Evolutionary conservation across 2,888 invertebrate species (phyloP), one percentile per base, ranked within the genome.

Genomic region (Idaea aversata): DNA sequence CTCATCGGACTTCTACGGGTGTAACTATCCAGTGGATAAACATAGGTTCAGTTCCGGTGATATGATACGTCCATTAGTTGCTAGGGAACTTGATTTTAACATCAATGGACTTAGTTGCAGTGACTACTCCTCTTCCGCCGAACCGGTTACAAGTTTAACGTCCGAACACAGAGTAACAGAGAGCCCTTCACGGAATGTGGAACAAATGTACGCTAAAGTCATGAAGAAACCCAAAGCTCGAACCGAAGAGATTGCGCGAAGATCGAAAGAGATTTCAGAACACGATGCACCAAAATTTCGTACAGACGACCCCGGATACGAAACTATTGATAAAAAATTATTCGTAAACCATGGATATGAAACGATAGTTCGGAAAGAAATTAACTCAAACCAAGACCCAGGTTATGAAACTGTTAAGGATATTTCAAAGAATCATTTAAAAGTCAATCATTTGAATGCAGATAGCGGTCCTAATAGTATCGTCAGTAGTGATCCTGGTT

Each of bases 171-270:
- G 88, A 80, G 87, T 82, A 76, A 91, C 83, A 66, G 94, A 91
- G 61, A 95, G 95, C 79, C 95, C 95, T 0, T 93, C 94, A 34
- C 94, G 95, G 71, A 96, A 96, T 74, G 88, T 97, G n/a, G 97
- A 97, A 76, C 97, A 97, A 77, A 96, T 98, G 95, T 98, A 98
- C 84, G 97, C 97, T 2, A 98, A 97, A 91, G 97, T 97, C 25
- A 94, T 95, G 80, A 97, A 97, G 82, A 95, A 95, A 83, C 91
- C 94, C 69, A 95, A 95, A 88, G 90, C 75, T 59, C 86, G 83
- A 79, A 82, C 78, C 0, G 81, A 94, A 75, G 83, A 92, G 70
- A 64, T 81, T 13, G 70, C 76, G 10, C 72, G 88, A 66, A 84
- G 84, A 35, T 83, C 87, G 3, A 88, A 89, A 72, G 88, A 90